phyloP scores from a whole-genome alignment of 2,888 invertebrate species.

The Acanthacorydalis orientalis region DNA sequence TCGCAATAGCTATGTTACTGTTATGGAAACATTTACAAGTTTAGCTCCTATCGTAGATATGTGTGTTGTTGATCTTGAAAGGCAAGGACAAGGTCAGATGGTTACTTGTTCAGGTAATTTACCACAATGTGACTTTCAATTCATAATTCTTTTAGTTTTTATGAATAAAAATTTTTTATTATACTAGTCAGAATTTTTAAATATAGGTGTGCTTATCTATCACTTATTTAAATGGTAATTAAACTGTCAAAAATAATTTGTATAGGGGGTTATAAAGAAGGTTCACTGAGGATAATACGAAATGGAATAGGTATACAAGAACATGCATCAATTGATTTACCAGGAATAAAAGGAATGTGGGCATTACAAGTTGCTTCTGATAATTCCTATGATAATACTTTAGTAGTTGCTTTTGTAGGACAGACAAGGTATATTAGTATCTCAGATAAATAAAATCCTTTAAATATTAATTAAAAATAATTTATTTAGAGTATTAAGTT shows the following conservation, averaged over 20 bases:
- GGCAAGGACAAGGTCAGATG: conserved; percentile 93
- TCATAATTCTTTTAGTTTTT: too few species aligned
- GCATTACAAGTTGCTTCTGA: conserved; percentile 61
- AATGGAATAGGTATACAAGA: conserved; percentile 99
- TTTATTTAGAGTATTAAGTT: conserved; percentile 51
- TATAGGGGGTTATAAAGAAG: conserved; percentile 83
- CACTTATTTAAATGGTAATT: too few species aligned
- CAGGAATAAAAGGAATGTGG: conserved; percentile 98
- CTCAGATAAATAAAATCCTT: not conserved
- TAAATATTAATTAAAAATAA: too few species aligned
- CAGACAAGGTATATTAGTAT: conserved; percentile 56
- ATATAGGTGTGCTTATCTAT: too few species aligned
- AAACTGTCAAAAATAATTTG: too few species aligned
- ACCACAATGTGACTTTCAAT: not conserved
- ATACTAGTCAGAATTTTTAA: too few species aligned
- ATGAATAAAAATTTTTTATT: too few species aligned
- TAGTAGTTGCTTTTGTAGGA: conserved; percentile 92
- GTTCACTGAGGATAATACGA: conserved; percentile 88
- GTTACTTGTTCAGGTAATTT: conserved; percentile 82
- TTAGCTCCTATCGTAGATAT: conserved; percentile 96
- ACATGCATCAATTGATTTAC: conserved; percentile 91
- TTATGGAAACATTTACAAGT: conserved; percentile 94
- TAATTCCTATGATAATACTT: conserved; percentile 60
- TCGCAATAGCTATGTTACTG: conserved; percentile 73
- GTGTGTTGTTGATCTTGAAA: conserved; percentile 91